phyloP scores from a whole-genome alignment of 2,113 vertebrate genomes.

The Burhinus bistriatus region DNA sequence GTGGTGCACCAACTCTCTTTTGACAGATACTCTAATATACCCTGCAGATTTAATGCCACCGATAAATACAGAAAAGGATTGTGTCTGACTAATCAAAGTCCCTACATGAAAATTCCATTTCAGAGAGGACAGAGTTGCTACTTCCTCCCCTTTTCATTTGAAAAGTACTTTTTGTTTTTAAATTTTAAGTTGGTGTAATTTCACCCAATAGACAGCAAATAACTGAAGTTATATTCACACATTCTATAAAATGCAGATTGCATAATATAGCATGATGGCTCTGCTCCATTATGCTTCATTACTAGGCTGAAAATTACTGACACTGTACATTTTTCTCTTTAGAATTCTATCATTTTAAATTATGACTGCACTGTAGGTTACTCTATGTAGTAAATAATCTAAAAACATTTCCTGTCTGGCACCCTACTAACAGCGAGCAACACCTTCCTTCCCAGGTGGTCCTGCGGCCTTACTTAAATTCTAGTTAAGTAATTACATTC shows the following conservation, averaged over 20 bases:
- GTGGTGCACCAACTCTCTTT: background rate
- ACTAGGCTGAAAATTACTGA: background rate
- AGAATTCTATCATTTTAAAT: background rate
- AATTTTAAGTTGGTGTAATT: background rate
- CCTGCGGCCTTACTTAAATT: background rate
- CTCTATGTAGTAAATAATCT: background rate
- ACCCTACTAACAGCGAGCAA: background rate
- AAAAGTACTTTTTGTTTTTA: background rate
- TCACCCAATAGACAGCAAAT: background rate
- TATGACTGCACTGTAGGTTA: background rate
- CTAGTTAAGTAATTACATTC: background rate
- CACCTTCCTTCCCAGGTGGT: background rate
- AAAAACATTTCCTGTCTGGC: background rate
- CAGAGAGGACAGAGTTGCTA: background rate
- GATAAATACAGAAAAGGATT: background rate
- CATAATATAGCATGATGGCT: background rate
- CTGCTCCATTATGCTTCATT: slow-evolving; percentile 10
- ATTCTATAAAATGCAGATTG: background rate
- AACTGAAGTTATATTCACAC: background rate
- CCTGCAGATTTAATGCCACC: background rate
- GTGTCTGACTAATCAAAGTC: background rate
- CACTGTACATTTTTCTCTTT: background rate
- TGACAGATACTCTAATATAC: background rate
- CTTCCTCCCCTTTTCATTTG: background rate
- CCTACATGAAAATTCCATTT: background rate